Evolutionary conservation across 2,888 invertebrate genomes (phyloP), one percentile per base, ranked within the genome.

Genomic region (Rutpela maculata): DNA sequence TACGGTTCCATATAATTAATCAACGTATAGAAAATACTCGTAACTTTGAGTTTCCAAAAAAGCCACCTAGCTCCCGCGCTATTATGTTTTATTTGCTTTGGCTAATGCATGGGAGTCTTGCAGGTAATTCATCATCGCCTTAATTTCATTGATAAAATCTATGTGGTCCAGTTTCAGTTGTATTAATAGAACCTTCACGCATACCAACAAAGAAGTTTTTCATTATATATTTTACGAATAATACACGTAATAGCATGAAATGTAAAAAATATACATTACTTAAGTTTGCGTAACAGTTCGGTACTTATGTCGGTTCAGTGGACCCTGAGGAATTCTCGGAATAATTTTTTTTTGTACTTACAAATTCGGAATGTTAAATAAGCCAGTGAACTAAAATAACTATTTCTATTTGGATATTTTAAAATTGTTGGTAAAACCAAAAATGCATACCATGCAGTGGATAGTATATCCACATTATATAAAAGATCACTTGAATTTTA

Each of bases 61-160:
- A n/a, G n/a, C n/a, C n/a, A n/a, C n/a, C n/a, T n/a, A n/a, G n/a
- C n/a, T n/a, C n/a, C n/a, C n/a, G n/a, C n/a, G n/a, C n/a, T n/a
- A n/a, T n/a, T n/a, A 43, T 22, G 56, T 19, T 67, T 22, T 67
- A 67, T 67, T 55, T 55, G 11, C 56, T 31, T 35, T 35, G 5
- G 56, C 35, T 69, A 69, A 59, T 69, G 56, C 57, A 56, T 69
- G 69, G 69, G 69, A 69, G 59, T 35, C 31, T 59, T 17, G 31
- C 31, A 57, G 18, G 69, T 31, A 57, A 69, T 69, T 57, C 31
- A 69, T 57, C 35, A 35, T 35, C 17, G 50, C 22, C 31, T 35
- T 35, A 56, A 69, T 69, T 35, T 69, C 50, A 31, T n/a, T 35
- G 59, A 59, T 69, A 69, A 69, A 35, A 50, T 38, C 55, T 17